Percentiles rank a stretch among this genome's conserved stretches.
These are phyloP conservation scores for Todiramphus chloris DNA, from an alignment of 2,113 vertebrate species.

Conservation along the genomic window DNA sequence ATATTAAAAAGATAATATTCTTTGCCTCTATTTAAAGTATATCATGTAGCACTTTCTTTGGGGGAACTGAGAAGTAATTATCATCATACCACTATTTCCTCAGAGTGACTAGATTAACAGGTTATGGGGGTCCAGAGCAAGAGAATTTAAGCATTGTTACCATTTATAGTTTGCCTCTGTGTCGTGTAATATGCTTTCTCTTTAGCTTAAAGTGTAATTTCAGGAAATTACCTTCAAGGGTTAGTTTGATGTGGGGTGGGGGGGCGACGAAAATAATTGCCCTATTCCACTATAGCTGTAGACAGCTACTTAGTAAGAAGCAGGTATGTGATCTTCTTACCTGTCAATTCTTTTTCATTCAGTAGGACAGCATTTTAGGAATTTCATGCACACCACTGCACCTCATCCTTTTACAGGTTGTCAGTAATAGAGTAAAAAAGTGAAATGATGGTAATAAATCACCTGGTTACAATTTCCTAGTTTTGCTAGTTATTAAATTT, in stretches of 20 bases:
- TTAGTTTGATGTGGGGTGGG: background rate
- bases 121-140: background rate
- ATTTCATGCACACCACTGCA: background rate
- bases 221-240: constrained; percentile 13
- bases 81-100: background rate
- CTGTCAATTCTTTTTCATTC: background rate
- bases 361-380: background rate
- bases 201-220: background rate
- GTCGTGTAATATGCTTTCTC: background rate
- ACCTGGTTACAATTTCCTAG: background rate
- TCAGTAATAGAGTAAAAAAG: background rate
- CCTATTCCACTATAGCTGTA: background rate
- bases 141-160: background rate
- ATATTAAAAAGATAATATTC: background rate
- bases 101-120: background rate
- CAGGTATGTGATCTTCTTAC: background rate
- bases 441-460: background rate
- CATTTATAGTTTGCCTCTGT: constrained; percentile 12
- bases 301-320: background rate
- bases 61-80: constrained; percentile 10
- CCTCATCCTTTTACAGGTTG: background rate
- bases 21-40: background rate
- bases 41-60: background rate
- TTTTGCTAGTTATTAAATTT: background rate
- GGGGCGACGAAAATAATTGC: background rate